Evolutionary conservation across 35 echinoderm and acorn worm genomes (phyloP), one percentile per base, ranked within the genome.

Genomic region (Patiria miniata): DNA sequence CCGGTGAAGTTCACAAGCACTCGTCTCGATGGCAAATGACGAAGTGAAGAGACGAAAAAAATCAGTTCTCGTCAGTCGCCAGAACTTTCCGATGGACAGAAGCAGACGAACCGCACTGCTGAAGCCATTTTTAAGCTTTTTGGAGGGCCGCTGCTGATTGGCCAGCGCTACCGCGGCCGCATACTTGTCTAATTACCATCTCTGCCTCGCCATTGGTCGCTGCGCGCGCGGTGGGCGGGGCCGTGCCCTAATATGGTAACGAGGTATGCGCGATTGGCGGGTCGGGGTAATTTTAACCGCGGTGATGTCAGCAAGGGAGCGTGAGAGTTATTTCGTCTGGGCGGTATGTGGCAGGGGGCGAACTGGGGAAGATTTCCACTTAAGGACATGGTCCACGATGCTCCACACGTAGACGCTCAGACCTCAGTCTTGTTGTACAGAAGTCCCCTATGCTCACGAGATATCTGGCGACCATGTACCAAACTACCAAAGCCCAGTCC

Each of bases 251-350:
- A 73, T 73, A 73, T 73, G 65, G 65, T 73, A 30, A n/a, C 14
- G 14, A 26, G 65, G 65, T 73, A 73, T 73, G 65, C 34, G 65
- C 29, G 65, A 73, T 22, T 73, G 65, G 34, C 65, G 65, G 34
- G 65, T 34, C 21, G 10, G 26, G 65, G 65, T 73, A 73, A 73
- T 73, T 73, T 73, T 73, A n/a, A 73, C 65, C 34, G 34, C n/a
- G 29, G 19, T 73, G 65, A 73, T 73, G 65, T 73, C 65, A 73
- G 60, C 60, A 68, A n/a, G 22, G 60, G 14, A 68, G 65, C 65
- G 21, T 73, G 65, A 34, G 19, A 73, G 26, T 18, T 23, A 73
- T 73, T 73, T 30, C 29, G 65, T 10, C 65, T 73, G 19, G 65
- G 65, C 65, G 65, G 65, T 73, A 73, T 73, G 65, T 73, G 19